Base-by-base conservation (phyloP, 2,888 invertebrate genomes). In the Trichogramma evanescens region DNA sequence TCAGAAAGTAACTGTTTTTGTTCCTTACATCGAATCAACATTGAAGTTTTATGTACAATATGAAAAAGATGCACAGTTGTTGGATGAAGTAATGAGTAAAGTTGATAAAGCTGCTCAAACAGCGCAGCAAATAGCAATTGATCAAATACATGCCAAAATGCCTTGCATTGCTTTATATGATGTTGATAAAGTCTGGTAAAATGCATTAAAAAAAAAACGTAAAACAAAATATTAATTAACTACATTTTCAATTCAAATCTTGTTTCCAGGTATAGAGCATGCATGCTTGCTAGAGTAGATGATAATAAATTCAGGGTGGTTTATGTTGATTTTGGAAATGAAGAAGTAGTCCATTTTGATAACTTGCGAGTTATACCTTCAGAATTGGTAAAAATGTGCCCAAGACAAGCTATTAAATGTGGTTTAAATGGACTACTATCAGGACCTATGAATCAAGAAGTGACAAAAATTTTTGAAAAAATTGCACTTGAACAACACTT, bases 271-370 rank as follows among this genome's bases (percentile, higher is more conserved):
- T 97, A 97, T 76, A 82, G 98, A 66, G 96, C 93, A 0, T 83
- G 86, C 72, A 84, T 96, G 6, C 81, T 86, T 64, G 83, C 84
- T 48, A 78, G 86, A 4, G 81, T 82, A 43, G 81, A 80, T 2
- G 81, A 81, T 5, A 78, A 79, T 44, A 83, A 83, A 63, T 83
- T 87, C 1, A 79, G 84, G 58, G 89, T 98, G 1, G 82, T 87
- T 3, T 98, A 94, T 79, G 88, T 98, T 10, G 98, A 99, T 80
- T 99, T 91, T 80, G 98, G 98, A 5, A 97, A 97, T 78, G 89
- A 91, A 71, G 95, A 94, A 73, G 83, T 83, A n/a, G 85, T 93
- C 1, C 76, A 82, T 6, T 74, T 81, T 1, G 79, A 81, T 8
- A 78, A 84, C 45, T 76, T 91, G 41, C 84, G 86, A 62, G 80